Base-by-base conservation (phyloP, 2,888 invertebrate species). In the Diplolepis rosae region DNA sequence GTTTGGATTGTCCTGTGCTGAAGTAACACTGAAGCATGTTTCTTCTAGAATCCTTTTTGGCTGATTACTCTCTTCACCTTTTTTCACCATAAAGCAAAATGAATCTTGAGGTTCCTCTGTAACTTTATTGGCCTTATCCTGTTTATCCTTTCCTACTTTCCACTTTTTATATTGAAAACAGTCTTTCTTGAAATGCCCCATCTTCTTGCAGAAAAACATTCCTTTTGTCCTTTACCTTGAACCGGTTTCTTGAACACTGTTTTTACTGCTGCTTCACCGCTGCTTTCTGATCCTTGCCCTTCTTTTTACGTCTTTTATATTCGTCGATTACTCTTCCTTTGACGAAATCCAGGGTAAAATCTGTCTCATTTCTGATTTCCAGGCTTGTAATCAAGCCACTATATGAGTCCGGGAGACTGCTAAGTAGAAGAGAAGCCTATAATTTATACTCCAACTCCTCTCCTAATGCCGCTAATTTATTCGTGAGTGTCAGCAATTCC, bases 391-490 rank as follows among this genome's bases (percentile, higher is more conserved):
- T 69, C 1, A 80, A 15, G 6, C 73, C 61, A 35, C 68, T 66
- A n/a, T 76, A 78, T 1, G 78, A 74, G 0, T 78, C 76, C 2
- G 79, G 80, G 42, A 77, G 28, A 48, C 79, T 79, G 32, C 74
- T 73, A n/a, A n/a, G n/a, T 3, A 77, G 18, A 65, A 79, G 51
- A 0, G 79, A 74, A 1, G 75, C 72, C 1, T 73, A 7, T 5
- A 77, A 52, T 27, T 72, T 52, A 4, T 80, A 75, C 18, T 22
- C 68, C 2, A 78, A 22, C 32, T 71, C 54, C n/a, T 76, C 69
- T 7, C 73, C 78, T 6, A 79, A 61, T 7, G 74, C 78, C 13
- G 73, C 39, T 11, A 79, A 52, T 65, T 70, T 75, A 4, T 66
- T 66, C 0, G 76, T 54, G 1, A 71, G 42, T 4, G 32, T 54